Base-by-base conservation (phyloP, 1,140 invertebrate species). In the Cryptotermes secundus region DNA sequence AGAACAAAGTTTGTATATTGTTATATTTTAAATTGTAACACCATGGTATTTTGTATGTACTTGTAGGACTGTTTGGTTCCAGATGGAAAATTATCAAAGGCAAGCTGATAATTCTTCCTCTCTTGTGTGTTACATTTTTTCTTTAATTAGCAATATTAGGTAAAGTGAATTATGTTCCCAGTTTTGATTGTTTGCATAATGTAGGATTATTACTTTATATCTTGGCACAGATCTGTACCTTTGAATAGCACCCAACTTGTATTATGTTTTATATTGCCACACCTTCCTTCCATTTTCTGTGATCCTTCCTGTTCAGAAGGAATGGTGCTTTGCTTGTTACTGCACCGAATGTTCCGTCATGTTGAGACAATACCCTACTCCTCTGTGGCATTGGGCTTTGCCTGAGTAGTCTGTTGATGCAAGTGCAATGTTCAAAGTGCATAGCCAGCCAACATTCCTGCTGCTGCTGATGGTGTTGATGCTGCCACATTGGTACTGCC, bases 1-100 rank as follows among this genome's bases (percentile, higher is more conserved):
- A 26, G 24, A 59, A 59, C 26, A 72, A 72, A 72, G 26, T 72
- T 26, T 9, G 38, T 82, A 81, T 34, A 45, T 45, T 82, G 81
- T 84, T 34, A 36, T 0, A 49, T 79, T 42, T 36, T 36, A 80
- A 79, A 65, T 72, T 42, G 36, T 85, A 84, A 85, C 80, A 81
- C 49, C 36, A 35, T 84, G 80, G 53, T 80, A 82, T 84, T 72
- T 84, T 84, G 84, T 84, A 82, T 84, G 84, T 84, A 84, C 80
- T 84, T 84, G 84, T 84, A 85, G 85, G 85, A 85, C 85, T 85
- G 85, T 80, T 83, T 85, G 85, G 85, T 85, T 85, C 85, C 85
- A 79, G 85, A 85, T 83, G 85, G 85, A 83, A 85, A 85, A 83
- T 85, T 85, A 85, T 85, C 85, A 83, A 65, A 85, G 85, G 85